Evolutionary conservation across 2,888 invertebrate genomes (phyloP), one percentile per base, ranked within the genome.

Genomic region (Pandemis heparana): DNA sequence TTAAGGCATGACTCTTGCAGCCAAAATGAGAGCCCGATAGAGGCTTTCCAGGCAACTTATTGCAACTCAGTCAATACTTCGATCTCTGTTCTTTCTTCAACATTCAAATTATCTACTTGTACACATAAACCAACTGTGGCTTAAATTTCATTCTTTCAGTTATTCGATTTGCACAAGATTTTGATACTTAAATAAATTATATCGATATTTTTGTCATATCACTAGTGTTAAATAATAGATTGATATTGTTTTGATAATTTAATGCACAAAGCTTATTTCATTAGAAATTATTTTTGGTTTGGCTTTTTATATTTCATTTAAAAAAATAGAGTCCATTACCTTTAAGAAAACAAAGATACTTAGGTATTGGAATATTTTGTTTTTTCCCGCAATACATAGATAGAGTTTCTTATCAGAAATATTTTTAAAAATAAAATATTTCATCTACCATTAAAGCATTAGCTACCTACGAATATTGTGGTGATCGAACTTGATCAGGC

Each of bases 1-100:
- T 46, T 91, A 91, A 90, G 87, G 90, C 92, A 92, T 91, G 92
- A 80, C 78, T 79, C 78, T 78, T 82, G 84, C 81, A 86, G 82
- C 84, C 83, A 79, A 82, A 82, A 83, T 76, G 91, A 91, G 92
- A 92, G 92, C 89, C 79, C 80, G 79, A 85, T 89, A 88, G 89
- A 87, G 90, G 89, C 84, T 90, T 91, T 88, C 87, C 83, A 80
- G 76, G 79, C 74, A 67, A 81, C 75, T 80, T 80, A 76, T 82
- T 79, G 78, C 78, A 78, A 80, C 79, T 81, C 78, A 74, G 77
- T 69, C 63, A 32, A 62, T 14, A 61, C 14, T 56, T 74, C 10
- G 51, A 9, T 39, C 18, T 61, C 12, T 63, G 10, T 46, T 64
- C 51, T 63, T 32, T 16, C 66, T 32, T 51, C 9, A 70, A 48